Conservation (phyloP, 1,140 invertebrate genomes). For the Lasioglossum albipes region DNA sequence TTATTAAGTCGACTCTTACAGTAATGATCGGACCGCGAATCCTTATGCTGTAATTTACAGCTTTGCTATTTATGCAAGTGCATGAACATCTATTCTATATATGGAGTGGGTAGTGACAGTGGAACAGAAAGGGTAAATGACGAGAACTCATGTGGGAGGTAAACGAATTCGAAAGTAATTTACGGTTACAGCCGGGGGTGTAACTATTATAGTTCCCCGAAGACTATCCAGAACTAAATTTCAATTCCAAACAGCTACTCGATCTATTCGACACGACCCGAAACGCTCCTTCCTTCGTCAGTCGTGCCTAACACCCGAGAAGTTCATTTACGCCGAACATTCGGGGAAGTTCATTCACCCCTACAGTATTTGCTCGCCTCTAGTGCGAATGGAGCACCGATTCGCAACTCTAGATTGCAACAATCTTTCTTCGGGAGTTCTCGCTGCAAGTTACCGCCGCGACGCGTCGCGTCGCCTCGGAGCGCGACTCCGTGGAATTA, state of each 20-base stretch:
- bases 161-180: background rate
- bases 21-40: background rate
- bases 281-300: background rate
- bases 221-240: slow-evolving; percentile 1
- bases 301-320: slow-evolving; percentile 1
- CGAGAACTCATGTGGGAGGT: background rate
- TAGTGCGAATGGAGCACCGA: slow-evolving; percentile 1
- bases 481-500: background rate
- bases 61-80: too few species aligned
- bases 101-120: too few species aligned
- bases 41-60: too few species aligned
- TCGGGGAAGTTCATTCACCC: slow-evolving; percentile 1
- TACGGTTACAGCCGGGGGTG: background rate
- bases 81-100: too few species aligned
- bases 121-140: background rate
- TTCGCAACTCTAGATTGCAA: slow-evolving; percentile 6
- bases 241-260: slow-evolving; percentile 6
- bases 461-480: background rate
- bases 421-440: background rate
- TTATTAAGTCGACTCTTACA: slow-evolving; percentile 26
- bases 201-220: background rate
- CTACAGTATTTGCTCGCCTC: slow-evolving; percentile 1
- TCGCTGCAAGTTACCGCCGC: background rate
- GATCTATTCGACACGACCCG: slow-evolving; percentile 4
- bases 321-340: slow-evolving; percentile 1